Evolutionary conservation across 1,140 invertebrate genomes (phyloP).

Genomic region (Calycopis cecrops): DNA sequence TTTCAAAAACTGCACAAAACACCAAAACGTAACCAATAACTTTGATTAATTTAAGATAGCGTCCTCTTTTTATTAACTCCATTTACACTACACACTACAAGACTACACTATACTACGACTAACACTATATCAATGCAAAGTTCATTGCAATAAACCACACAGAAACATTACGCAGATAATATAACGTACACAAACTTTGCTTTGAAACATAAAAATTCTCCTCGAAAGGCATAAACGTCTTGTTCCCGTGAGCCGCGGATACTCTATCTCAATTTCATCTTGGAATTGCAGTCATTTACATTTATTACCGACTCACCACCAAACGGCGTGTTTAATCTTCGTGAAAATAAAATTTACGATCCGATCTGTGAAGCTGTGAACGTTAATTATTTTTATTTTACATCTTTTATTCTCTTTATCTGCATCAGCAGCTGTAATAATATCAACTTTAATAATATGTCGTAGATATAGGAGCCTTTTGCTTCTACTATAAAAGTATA

Average conservation of each 20-base stretch:
- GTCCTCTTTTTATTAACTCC: no score
- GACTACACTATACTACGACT: no score
- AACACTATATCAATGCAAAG: no score
- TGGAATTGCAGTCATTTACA: constrained; percentile 32
- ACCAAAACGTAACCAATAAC: no score
- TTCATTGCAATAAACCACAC: not conserved
- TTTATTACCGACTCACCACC: constrained; percentile 33
- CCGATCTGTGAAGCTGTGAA: constrained; percentile 32
- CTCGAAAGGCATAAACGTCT: constrained; percentile 13
- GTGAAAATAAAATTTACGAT: constrained; percentile 37
- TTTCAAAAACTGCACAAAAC: no score
- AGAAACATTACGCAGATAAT: not conserved
- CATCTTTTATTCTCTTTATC: no score
- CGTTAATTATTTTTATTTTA: constrained; percentile 28
- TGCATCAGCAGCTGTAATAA: no score
- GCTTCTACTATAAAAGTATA: no score
- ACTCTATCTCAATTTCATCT: constrained; percentile 32
- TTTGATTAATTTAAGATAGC: no score
- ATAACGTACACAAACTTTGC: constrained; percentile 2
- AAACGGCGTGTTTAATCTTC: constrained; percentile 35
- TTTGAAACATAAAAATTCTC: constrained; percentile 28
- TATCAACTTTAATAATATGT: no score
- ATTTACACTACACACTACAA: no score
- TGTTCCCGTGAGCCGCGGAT: constrained; percentile 28
- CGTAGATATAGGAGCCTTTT: no score